Evolutionary conservation across 2,888 invertebrate species (phyloP), one percentile per base, ranked within the genome.

Genomic region (Lochmaea crataegi): DNA sequence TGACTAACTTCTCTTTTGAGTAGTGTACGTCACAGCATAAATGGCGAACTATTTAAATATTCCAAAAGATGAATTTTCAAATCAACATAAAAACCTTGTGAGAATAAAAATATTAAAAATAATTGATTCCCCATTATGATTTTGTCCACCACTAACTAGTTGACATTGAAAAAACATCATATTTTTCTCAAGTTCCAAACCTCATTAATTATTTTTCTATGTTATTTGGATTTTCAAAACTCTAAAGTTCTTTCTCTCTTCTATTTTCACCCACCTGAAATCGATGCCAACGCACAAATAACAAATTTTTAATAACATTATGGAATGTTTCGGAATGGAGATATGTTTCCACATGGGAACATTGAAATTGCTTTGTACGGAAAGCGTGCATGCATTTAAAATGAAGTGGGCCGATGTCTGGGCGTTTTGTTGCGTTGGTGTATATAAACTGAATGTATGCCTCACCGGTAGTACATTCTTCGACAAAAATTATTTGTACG

Each of bases 351-450:
- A 53, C 18, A 53, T 53, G 53, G 53, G 14, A 12, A 18, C 53
- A 18, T 53, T 53, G 53, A 18, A 18, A 53, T 53, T 53, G 53
- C 53, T 16, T 18, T 18, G 18, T 18, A 53, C 3, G 53, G 18
- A 53, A 53, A 53, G 16, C 63, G n/a, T 61, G 69, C 45, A 71
- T 65, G 68, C 73, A 68, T 71, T 60, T 65, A 66, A 68, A 71
- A 71, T 73, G 41, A 66, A 72, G 75, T 74, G 73, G 76, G 75
- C 73, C 72, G 79, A 66, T 72, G 74, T 75, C 76, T 76, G 77
- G 75, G 73, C 72, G 77, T 53, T 18, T 70, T 69, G 69, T 68
- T 77, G 75, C 76, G 77, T 77, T 77, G 77, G 76, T 75, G 76
- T 75, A 48, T 63, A 73, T 71, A 76, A 78, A 76, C 75, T n/a